Base-by-base conservation (phyloP, 2,888 invertebrate species). In the Agelastica alni region DNA sequence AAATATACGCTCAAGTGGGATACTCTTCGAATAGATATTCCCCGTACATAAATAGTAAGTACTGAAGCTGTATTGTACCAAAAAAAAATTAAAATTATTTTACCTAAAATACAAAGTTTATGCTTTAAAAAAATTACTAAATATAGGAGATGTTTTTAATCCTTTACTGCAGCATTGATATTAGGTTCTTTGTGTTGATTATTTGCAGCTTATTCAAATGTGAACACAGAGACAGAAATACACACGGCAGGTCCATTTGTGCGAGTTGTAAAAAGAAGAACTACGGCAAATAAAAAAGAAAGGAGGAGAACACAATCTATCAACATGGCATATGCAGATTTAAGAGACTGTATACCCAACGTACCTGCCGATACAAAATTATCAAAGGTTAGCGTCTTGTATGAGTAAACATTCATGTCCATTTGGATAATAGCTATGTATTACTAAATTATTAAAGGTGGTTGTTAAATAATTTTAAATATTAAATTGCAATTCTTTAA, bases 311-410 rank as follows among this genome's bases (percentile, higher is more conserved):
- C 96, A 0, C 91, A 93, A 73, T 93, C 92, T 64, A 97, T 97
- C 60, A 97, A 97, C 77, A 93, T 91, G 44, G 96, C 96, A 0
- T 97, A 96, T 74, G 89, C 93, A 0, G 92, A 93, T 69, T 80
- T 97, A 1, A 78, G 96, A 9, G 94, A 95, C 60, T 93, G 95
- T 75, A 97, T 97, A 67, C 97, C 97, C 0, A 96, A 96, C 71
- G 96, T 97, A 1, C 96, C 96, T 0, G 88, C 92, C 0, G 96
- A 97, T 72, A 97, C 96, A 0, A 97, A 96, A 77, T 78, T 96
- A 18, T 94, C 94, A 9, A 96, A 96, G 83, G 93, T 93, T 78
- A 83, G 60, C 12, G 14, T 26, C n/a, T n/a, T n/a, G n/a, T n/a
- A n/a, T n/a, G 4, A n/a, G 31, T 12, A 10, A n/a, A 41, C 13